Percentiles rank a stretch among this genome's conserved stretches.
Conservation (phyloP, 2,113 vertebrate genomes). For the Kobus ellipsiprymnus region DNA sequence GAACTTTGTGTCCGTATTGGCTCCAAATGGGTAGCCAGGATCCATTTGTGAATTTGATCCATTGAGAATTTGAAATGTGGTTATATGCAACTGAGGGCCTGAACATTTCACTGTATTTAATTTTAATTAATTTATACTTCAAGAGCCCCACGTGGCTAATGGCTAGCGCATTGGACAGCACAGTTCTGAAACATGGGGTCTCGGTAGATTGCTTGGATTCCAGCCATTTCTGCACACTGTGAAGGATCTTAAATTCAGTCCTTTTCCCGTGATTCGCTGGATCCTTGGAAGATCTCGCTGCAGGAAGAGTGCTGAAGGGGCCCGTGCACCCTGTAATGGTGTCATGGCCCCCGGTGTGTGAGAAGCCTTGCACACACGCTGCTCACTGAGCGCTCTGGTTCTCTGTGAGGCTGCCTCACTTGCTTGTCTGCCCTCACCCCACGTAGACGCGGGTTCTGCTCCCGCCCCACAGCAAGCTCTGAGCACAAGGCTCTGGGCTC, state of each 20-base stretch:
- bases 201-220: neutral
- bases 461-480: neutral
- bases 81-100: neutral
- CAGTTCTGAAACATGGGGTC: neutral
- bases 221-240: neutral
- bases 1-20: neutral
- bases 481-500: neutral
- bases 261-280: neutral
- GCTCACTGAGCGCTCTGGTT: neutral
- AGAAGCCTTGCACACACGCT: neutral
- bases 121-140: neutral
- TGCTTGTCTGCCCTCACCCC: accelerated
- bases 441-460: neutral
- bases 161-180: neutral
- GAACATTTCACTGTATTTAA: neutral
- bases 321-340: accelerated
- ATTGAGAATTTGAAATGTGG: neutral
- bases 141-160: neutral
- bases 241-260: neutral
- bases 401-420: neutral
- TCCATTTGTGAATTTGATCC: neutral
- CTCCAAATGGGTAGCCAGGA: neutral
- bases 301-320: neutral
- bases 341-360: neutral
- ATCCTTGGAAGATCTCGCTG: neutral